phyloP scores from a whole-genome alignment of 2,797 vertebrate genomes.

The Hydrophis major region DNA sequence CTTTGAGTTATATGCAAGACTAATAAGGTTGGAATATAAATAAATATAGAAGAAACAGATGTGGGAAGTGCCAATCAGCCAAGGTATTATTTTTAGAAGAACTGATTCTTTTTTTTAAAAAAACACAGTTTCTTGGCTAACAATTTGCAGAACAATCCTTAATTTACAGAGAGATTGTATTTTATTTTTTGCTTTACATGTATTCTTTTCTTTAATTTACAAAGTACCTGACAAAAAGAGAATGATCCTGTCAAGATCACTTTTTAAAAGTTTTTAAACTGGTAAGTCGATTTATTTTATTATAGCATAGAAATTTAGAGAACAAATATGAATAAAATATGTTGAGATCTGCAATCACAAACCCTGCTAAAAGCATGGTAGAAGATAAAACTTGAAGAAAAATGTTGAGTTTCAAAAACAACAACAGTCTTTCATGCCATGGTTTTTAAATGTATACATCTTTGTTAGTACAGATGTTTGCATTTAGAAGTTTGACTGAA shows the following conservation, averaged over 20 bases:
- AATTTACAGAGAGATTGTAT: background rate
- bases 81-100: background rate
- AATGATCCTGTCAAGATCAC: background rate
- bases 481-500: background rate
- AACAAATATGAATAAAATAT: background rate
- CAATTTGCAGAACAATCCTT: background rate
- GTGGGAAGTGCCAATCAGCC: background rate
- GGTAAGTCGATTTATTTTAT: background rate
- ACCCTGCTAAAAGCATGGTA: background rate
- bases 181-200: background rate
- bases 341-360: background rate
- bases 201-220: background rate
- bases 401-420: background rate
- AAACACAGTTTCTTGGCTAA: background rate
- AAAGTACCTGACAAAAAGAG: background rate
- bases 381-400: background rate
- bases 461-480: background rate
- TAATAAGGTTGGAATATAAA: background rate
- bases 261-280: background rate
- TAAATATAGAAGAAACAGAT: background rate
- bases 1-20: background rate
- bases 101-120: background rate
- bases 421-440: background rate
- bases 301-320: background rate
- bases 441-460: background rate